These are phyloP conservation scores for Axis porcinus DNA, from an alignment of 2,113 vertebrate genomes.

Conservation along the genomic window DNA sequence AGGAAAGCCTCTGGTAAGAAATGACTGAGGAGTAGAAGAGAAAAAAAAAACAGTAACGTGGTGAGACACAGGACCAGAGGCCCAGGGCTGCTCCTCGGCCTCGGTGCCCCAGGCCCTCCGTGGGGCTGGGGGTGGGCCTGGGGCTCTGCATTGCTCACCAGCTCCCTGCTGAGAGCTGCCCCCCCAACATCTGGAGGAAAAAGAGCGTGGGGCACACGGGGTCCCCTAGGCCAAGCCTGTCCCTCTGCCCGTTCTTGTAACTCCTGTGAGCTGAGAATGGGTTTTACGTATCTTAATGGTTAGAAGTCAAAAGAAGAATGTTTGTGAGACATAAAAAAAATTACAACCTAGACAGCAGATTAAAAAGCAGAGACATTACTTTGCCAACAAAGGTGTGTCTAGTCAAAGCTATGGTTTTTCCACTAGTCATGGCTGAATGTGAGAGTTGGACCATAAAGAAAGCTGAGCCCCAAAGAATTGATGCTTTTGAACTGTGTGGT, in stretches of 20 bases:
- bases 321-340: not conserved
- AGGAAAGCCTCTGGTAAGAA: not conserved
- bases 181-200: too few species aligned
- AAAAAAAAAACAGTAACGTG: too few species aligned
- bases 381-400: not conserved
- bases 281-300: not conserved
- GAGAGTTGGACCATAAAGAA: not conserved
- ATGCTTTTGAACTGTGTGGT: not conserved
- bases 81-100: accelerated
- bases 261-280: not conserved
- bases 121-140: not conserved
- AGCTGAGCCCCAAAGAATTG: not conserved
- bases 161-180: not conserved
- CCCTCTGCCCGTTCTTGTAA: too few species aligned
- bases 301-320: not conserved
- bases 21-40: not conserved
- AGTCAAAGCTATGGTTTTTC: not conserved
- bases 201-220: accelerated
- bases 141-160: not conserved
- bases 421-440: not conserved
- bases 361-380: not conserved
- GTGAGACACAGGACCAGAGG: not conserved
- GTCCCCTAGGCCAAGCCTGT: not conserved
- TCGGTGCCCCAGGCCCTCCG: accelerated
- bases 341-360: not conserved